Evolutionary conservation across 2,113 vertebrate genomes (phyloP), one percentile per base, ranked within the genome.

Genomic region (Lanius collurio): DNA sequence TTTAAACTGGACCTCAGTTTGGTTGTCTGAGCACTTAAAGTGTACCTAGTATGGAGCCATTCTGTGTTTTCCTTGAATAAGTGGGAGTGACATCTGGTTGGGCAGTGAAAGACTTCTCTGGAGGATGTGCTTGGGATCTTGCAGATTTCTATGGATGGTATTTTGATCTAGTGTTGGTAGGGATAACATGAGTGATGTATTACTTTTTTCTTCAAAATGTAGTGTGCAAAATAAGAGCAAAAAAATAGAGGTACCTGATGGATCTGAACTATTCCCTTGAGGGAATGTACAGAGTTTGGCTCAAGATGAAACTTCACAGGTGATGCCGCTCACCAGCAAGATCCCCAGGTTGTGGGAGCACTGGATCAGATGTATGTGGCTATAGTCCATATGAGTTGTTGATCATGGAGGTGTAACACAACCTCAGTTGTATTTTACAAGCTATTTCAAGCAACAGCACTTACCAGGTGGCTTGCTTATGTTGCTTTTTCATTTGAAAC

Each of bases 361-460:
- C 5, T 73, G 76, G n/a, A 13, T 62, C 47, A 47, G 65, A 15
- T 42, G 20, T 27, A 11, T 56, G 64, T 22, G 28, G 56, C 76
- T 71, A 0, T 68, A 68, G 65, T 33, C 27, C 17, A 0, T 52
- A 1, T 11, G 50, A 21, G 37, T 14, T 6, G 12, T 17, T 50
- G 56, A 5, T 81, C 0, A 1, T 28, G 30, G n/a, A 5, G 7
- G 5, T 31, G 4, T 59, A 35, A 56, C 9, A 5, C 37, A 59
- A 15, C 11, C 16, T 70, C 24, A 27, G 14, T 2, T 74, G 28
- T 55, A 42, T 67, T 68, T 42, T 67, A 53, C 16, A 27, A 50
- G 74, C 52, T 74, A 0, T 81, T 90, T 81, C 31, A 41, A 49
- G 63, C 64, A 67, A 5, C 41, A 42, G 47, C 33, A 7, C 30